Percentiles rank a stretch among this genome's conserved stretches.
Conservation (phyloP, 2,888 invertebrate genomes). For the Tanytarsus gracilentus region DNA sequence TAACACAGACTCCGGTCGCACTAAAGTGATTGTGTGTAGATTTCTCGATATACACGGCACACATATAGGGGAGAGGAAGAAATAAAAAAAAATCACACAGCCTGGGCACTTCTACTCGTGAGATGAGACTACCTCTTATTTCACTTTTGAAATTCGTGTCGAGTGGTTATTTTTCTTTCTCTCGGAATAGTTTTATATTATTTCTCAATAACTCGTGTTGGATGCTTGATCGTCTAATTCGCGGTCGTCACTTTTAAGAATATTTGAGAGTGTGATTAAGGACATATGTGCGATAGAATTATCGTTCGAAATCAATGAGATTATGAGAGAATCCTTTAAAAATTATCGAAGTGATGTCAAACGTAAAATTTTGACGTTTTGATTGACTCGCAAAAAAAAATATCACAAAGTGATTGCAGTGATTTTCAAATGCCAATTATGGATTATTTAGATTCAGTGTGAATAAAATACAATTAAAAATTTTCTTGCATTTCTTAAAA, state of each 20-base stretch:
- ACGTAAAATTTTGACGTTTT: too few species aligned
- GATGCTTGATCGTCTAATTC: background rate
- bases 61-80: background rate
- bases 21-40: slow-evolving; percentile 1
- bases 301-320: too few species aligned
- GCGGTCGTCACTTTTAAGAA: too few species aligned
- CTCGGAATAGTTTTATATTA: slow-evolving; percentile 25
- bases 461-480: too few species aligned
- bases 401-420: background rate
- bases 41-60: background rate
- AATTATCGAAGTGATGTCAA: too few species aligned
- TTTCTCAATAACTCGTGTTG: background rate
- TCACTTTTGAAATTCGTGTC: slow-evolving; percentile 47
- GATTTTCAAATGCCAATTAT: slow-evolving; percentile 5
- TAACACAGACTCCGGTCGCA: background rate
- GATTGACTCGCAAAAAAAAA: too few species aligned
- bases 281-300: too few species aligned
- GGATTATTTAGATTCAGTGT: slow-evolving; percentile 13
- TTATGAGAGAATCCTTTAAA: too few species aligned
- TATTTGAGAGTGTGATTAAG: too few species aligned
- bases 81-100: slow-evolving; percentile 22
- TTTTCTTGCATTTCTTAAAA: too few species aligned
- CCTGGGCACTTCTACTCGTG: slow-evolving; percentile 14
- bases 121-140: slow-evolving; percentile 44
- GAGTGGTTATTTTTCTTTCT: slow-evolving; percentile 41